Base-by-base conservation (phyloP, 1,140 invertebrate species). In the Magallana ariakensis region DNA sequence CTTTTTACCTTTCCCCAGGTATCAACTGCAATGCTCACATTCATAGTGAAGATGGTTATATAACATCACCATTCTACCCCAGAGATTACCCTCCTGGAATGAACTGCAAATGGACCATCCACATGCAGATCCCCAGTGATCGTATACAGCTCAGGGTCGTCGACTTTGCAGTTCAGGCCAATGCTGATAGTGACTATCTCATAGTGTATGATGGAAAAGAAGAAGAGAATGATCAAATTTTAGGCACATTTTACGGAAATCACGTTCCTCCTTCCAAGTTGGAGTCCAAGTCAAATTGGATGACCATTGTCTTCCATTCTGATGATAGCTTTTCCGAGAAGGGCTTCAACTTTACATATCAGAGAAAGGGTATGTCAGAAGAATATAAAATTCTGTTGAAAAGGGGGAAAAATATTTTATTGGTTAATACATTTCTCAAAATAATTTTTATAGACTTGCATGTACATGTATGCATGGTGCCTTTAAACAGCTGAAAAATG, bases 271-370 rank as follows among this genome's bases (percentile, higher is more conserved):
- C 89, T n/a, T 3, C 7, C 11, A 13, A 90, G 8, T 66, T 92
- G 15, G 89, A 92, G 56, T 91, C 90, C 10, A 85, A 85, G 0
- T 85, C 88, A 13, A 89, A 91, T 54, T 89, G 88, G 87, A 33
- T 92, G 55, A 89, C 87, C 6, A 57, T 92, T 62, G 83, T 87
- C 1, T 92, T 92, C 66, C 84, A 88, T 58, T 87, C 90, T 26
- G 87, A 91, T 75, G 62, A 80, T 33, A 62, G 62, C 19, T 55
- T 87, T 55, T 54, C 80, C 54, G 87, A 88, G n/a, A 86, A 80
- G 55, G 91, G 91, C 82, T 92, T 92, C 84, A 92, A 90, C 81
- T 75, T 89, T 55, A 90, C 91, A 13, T 92, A 89, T 87, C 92
- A 92, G 80, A 88, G 89, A 60, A 92, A 91, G 90, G 92, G 92